A percentile compares a stretch with the other conserved stretches of the same genome.
These are phyloP conservation scores for Julus scanicus DNA, from an alignment of 2,888 invertebrate genomes.

Conservation along the genomic window DNA sequence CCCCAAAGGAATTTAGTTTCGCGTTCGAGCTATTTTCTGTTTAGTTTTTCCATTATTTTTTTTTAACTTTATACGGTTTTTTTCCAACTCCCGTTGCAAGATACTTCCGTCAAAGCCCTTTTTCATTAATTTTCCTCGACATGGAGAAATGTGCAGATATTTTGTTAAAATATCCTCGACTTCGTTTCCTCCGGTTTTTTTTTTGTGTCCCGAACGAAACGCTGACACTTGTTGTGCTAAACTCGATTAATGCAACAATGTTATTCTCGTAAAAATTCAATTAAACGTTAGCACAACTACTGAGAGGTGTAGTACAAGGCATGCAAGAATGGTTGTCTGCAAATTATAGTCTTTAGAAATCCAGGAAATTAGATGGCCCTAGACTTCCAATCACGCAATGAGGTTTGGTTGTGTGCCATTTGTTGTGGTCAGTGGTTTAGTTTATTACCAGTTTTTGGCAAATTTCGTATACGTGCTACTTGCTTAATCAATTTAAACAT, in stretches of 20 bases:
- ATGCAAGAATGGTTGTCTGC: neutral
- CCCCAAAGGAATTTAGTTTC: neutral
- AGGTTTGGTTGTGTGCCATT: neutral
- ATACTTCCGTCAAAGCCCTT: neutral
- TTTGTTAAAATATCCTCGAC: neutral
- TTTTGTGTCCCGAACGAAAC: neutral
- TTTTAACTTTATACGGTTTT: neutral
- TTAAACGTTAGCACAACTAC: neutral
- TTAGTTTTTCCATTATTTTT: neutral
- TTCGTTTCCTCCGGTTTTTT: neutral
- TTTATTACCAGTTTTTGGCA: neutral
- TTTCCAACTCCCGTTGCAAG: neutral
- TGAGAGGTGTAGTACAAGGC: neutral
- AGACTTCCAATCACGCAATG: neutral
- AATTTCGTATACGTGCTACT: neutral
- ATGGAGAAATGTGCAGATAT: neutral
- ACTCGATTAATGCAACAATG: slow-evolving; percentile 6
- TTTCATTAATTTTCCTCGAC: slow-evolving; percentile 17
- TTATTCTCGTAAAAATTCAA: slow-evolving; percentile 18
- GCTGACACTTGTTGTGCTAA: neutral
- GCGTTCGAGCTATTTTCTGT: neutral
- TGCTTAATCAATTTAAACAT: neutral
- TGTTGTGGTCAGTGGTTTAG: neutral
- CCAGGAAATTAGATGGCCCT: neutral
- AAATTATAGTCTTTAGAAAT: neutral